Base-by-base conservation (phyloP, 1,140 invertebrate species). In the Neomicropteryx cornuta region DNA sequence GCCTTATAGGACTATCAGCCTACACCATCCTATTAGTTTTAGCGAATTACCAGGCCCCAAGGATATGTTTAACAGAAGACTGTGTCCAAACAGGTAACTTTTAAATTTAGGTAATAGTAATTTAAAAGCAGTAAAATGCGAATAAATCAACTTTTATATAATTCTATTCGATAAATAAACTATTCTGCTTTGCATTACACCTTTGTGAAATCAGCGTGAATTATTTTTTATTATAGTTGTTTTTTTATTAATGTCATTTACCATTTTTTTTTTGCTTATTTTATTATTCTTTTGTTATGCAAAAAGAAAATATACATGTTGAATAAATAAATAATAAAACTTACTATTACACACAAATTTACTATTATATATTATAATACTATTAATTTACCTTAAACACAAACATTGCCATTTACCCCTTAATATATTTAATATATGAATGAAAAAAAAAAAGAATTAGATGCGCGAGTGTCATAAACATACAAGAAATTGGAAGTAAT, bases 21-120 rank as follows among this genome's bases (percentile, higher is more conserved):
- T 66, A 65, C 53, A 64, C 63, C 16, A 47, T 55, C 0, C 56
- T 62, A 27, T 48, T 68, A 37, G 55, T 65, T 4, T 46, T 66
- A 20, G 52, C 62, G 3, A 59, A 61, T 31, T 56, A 66, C 44
- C 51, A 39, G 32, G 50, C 45, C 13, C 52, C 58, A 0, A 41
- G 49, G 16, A 56, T 60, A 5, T 68, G 65, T 37, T 33, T 66
- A 43, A 59, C 51, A 37, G 65, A 68, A 38, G 57, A 62, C 20
- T 68, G 63, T 36, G 62, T 68, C 6, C 48, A 45, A 5, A 68
- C 63, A 33, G 62, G 65, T 66, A 33, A 51, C 41, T 43, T 27
- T 3, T 18, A 22, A 18, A 18, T 39, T 13, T 37, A 23, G n/a
- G n/a, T 14, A 21, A 29, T 27, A 22, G 34, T 20, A n/a, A 14